Percentiles rank a stretch among this genome's conserved stretches.
These are phyloP conservation scores for Chlorodrepanis virens DNA, from an alignment of 2,113 vertebrate genomes.

Conservation along the genomic window DNA sequence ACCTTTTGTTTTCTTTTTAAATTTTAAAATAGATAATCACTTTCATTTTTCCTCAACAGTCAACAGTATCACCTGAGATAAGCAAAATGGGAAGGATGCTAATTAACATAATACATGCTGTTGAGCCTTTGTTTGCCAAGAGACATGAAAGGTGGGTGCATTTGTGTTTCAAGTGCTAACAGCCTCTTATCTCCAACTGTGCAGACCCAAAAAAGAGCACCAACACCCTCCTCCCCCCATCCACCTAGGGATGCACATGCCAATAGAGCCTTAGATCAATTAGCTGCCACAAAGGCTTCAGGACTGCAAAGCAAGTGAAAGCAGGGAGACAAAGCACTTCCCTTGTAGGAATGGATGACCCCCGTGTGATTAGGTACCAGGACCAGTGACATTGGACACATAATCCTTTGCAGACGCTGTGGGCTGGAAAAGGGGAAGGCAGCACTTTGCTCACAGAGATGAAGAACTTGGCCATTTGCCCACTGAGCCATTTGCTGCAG, in stretches of 20 bases:
- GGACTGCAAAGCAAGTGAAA: background rate
- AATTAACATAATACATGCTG: background rate
- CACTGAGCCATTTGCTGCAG: conserved; percentile 18
- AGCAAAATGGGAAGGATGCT: background rate
- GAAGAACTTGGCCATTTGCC: conserved; percentile 41
- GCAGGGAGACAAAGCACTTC: background rate
- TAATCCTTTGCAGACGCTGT: background rate
- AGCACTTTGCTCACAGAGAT: background rate
- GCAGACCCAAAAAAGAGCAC: background rate
- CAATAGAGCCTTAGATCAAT: background rate
- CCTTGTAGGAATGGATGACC: background rate
- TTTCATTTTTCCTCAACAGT: background rate
- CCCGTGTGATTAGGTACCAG: background rate
- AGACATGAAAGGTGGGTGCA: background rate
- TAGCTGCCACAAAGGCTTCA: conserved; percentile 19
- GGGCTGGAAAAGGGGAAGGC: background rate
- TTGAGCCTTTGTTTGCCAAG: background rate
- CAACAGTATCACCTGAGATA: background rate
- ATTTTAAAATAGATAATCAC: background rate
- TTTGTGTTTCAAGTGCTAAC: background rate
- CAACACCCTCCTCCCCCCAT: fast-evolving
- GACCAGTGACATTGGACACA: background rate
- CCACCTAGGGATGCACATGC: background rate
- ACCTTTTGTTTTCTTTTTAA: background rate
- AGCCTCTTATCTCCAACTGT: background rate